phyloP scores from a whole-genome alignment of 2,797 vertebrate genomes.

The Carapus acus region DNA sequence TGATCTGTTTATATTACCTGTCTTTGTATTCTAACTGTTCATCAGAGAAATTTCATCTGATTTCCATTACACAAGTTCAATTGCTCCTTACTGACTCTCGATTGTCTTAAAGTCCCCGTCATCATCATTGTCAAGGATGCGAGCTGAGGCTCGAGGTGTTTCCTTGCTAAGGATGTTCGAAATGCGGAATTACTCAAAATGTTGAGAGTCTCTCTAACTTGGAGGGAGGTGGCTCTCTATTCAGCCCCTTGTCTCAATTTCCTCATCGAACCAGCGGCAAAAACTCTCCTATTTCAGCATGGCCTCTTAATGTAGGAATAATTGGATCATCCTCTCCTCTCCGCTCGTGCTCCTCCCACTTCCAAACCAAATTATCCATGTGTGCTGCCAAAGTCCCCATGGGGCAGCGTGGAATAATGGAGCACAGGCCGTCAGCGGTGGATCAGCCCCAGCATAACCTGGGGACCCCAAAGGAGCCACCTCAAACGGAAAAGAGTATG shows the following conservation, averaged over 20 bases:
- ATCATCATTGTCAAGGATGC: too few species aligned
- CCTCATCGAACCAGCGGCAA: constrained; percentile 38
- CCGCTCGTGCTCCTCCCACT: constrained; percentile 47
- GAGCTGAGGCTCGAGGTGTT: too few species aligned
- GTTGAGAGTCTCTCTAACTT: too few species aligned
- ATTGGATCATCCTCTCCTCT: constrained; percentile 64
- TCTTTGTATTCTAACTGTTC: too few species aligned
- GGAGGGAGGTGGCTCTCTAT: constrained; percentile 31
- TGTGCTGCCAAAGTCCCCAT: constrained; percentile 52
- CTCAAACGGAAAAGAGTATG: constrained; percentile 22
- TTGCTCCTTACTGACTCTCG: too few species aligned
- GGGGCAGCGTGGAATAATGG: constrained; percentile 44
- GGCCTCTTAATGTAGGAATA: constrained; percentile 61
- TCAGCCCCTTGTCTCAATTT: constrained; percentile 44
- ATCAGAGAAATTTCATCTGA: too few species aligned
- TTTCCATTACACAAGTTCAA: too few species aligned
- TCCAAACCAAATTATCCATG: constrained; percentile 60
- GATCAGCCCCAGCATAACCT: constrained; percentile 47
- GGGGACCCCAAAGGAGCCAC: constrained; percentile 22
- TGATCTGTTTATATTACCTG: too few species aligned
- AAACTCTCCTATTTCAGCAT: constrained; percentile 51
- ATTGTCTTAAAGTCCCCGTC: too few species aligned
- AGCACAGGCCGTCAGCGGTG: constrained; percentile 38
- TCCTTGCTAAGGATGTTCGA: too few species aligned
- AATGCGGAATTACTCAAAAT: too few species aligned